Evolutionary conservation across 1,140 invertebrate species (phyloP).

Genomic region (Hylaeus volcanicus): DNA sequence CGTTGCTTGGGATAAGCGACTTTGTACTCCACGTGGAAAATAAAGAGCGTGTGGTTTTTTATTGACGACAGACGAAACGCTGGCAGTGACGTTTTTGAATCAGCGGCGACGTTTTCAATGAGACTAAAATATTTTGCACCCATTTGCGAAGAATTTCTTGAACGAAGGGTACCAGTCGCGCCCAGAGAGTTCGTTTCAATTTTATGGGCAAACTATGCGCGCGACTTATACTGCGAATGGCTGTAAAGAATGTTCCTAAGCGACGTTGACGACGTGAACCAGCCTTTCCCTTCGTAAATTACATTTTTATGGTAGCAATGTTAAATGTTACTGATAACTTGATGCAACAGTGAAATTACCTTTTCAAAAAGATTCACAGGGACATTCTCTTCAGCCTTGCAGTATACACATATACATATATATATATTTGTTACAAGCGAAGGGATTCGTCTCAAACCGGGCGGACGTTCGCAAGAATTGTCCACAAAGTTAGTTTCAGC

Average conservation of each 20-base stretch:
- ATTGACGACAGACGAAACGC: neutral
- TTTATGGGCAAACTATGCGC: too few species aligned
- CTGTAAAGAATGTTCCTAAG: too few species aligned
- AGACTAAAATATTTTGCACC: conserved; percentile 10
- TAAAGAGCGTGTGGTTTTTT: conserved; percentile 22
- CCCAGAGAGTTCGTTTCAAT: neutral
- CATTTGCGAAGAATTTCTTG: conserved; percentile 2
- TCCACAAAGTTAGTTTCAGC: neutral
- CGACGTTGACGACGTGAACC: too few species aligned
- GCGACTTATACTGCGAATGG: too few species aligned
- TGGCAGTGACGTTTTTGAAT: neutral
- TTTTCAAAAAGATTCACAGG: too few species aligned
- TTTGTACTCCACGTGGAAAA: conserved; percentile 1
- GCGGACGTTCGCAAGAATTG: neutral
- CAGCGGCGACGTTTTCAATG: neutral
- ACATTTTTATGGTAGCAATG: too few species aligned
- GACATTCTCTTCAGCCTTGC: too few species aligned
- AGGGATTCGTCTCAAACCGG: neutral
- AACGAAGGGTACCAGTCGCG: neutral
- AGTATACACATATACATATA: neutral
- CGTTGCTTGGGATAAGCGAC: neutral
- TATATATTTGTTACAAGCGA: conserved; percentile 27
- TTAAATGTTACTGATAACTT: too few species aligned
- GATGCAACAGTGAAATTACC: too few species aligned
- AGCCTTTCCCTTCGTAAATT: too few species aligned